phyloP scores from a whole-genome alignment of 2,797 vertebrate genomes.

The Artibeus jamaicensis region DNA sequence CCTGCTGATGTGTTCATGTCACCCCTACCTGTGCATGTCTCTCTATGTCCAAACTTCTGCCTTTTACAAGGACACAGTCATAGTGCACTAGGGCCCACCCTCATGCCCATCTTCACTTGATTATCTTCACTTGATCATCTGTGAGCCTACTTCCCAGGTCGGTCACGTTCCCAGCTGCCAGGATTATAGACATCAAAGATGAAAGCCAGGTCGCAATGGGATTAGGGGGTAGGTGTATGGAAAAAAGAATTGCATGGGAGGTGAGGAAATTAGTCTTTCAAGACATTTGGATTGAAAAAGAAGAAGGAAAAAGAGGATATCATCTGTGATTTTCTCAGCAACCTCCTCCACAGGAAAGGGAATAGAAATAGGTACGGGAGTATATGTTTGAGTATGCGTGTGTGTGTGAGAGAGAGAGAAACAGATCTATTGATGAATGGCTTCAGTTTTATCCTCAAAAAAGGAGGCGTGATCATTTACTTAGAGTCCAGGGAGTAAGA shows the following conservation, averaged over 20 bases:
- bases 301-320: neutral
- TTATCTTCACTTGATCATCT: neutral
- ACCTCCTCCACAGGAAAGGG: neutral
- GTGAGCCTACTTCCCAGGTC: neutral
- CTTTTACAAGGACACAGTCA: neutral
- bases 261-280: conserved; percentile 8
- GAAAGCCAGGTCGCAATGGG: neutral
- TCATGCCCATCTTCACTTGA: neutral
- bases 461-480: neutral
- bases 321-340: conserved; percentile 41
- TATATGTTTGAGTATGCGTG: neutral
- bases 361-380: conserved; percentile 6
- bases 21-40: neutral
- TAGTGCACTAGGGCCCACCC: neutral
- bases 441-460: neutral
- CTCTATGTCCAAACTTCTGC: neutral
- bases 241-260: neutral
- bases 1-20: neutral
- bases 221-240: neutral
- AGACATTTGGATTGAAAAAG: conserved; percentile 31
- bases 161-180: neutral
- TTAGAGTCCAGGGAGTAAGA: neutral
- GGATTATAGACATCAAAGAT: neutral
- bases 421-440: neutral
- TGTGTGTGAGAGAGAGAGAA: neutral